Base-by-base conservation (phyloP, 1,140 invertebrate species). In the Apolygus lucorum region DNA sequence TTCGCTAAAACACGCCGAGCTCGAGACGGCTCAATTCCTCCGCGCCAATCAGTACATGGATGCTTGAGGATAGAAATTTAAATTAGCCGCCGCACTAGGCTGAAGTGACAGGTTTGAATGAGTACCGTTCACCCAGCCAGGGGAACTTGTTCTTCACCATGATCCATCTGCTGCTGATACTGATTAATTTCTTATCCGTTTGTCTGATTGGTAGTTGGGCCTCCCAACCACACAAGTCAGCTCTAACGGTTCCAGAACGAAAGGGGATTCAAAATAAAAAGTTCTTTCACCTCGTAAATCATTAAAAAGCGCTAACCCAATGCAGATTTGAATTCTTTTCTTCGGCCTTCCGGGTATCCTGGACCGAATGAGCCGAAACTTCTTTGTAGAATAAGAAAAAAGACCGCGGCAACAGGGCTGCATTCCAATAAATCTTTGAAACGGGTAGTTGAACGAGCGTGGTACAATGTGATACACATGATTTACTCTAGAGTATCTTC, bases 401-500 rank as follows among this genome's bases (percentile, higher is more conserved):
- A 62, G 21, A 22, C 34, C 34, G 34, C 4, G 17, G 4, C 34
- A 42, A 42, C 4, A 4, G 34, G 34, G 17, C 34, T 42, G 62
- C 62, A 63, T 63, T 63, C 62, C 62, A 63, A 63, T 63, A 63
- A 63, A 63, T 63, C 24, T 42, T 42, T 17, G 17, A 42, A 42
- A 42, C 17, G 17, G 34, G 34, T 42, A 42, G 34, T 42, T 42
- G 34, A 42, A 42, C 34, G 14, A 63, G 62, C 22, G 62, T 17
- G 17, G 62, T 66, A 66, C 27, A 66, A 8, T 66, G 27, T 34
- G 64, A 66, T 66, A 29, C 29, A 28, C 29, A 66, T 66, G 64
- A 66, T 66, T 66, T 66, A 66, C 64, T 28, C 29, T 34, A 25
- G 64, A 66, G 27, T 28, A 24, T 26, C 21, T 34, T 66, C 64